Base-by-base conservation (phyloP, 2,113 vertebrate genomes). In the Spea bombifrons region DNA sequence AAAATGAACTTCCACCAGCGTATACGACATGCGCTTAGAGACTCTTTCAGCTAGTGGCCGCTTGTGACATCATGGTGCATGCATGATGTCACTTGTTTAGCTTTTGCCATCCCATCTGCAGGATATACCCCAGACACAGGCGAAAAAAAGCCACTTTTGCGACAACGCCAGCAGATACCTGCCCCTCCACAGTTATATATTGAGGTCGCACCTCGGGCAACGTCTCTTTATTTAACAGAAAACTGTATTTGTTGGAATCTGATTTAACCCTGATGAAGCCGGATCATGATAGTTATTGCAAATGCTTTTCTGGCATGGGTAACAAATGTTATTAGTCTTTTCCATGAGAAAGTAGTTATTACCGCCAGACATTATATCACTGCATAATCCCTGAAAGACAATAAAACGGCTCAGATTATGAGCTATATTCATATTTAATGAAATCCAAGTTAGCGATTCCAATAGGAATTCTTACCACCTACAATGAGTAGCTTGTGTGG, bases 341-440 rank as follows among this genome's bases (percentile, higher is more conserved):
- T 80, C 45, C 71, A 74, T 80, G 64, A 73, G 71, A 80, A 80
- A 74, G 64, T 74, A 67, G 52, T 67, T 80, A 68, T 73, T 57
- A 16, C 7, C 59, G 71, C 78, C 78, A 74, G 78, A 80, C 78
- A 67, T 80, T 73, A 80, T 80, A 80, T 80, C 78, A 80, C 77
- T 80, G 7, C n/a, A 50, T 79, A 79, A 79, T 79, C 71, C 78
- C 63, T 74, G 53, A 80, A 80, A 68, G 70, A 80, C 71, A 80
- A 80, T 80, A 80, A 80, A 80, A n/a, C 55, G 71, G n/a, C 64
- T 67, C 15, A 74, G 71, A 80, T 80, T 73, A 74, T 68, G 71
- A 67, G 78, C 52, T 57, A 73, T 30, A 80, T 80, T 80, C 63
- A 80, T 73, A 74, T 73, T 80, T 80, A 80, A 80, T 74, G 64